Base-by-base conservation (phyloP, 2,888 invertebrate genomes). In the Rapana venosa region DNA sequence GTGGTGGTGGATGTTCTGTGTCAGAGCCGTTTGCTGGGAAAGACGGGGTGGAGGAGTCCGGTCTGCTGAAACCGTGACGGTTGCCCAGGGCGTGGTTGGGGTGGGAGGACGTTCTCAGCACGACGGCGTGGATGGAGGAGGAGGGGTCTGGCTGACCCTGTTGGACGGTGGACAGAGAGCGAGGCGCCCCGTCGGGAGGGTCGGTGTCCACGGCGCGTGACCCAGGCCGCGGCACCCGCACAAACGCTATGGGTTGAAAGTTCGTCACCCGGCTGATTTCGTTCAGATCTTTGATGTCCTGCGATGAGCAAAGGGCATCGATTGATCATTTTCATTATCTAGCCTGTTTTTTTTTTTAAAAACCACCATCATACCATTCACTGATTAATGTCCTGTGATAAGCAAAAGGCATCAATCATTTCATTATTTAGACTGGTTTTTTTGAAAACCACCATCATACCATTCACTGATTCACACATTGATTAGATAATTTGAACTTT, bases 241-340 rank as follows among this genome's bases (percentile, higher is more conserved):
- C 96, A 95, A 97, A 97, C 92, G 97, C 96, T 92, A 97, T 96
- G 26, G 97, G 97, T 90, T 96, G 95, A 87, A 97, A 96, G 22
- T 97, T 97, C 92, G 97, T 97, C 32, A 97, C 96, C 91, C 97
- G 97, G 93, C 97, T 97, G 32, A 97, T 94, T 92, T 97, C 96
- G 93, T 96, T 96, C 84, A 97, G 96, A 93, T 97, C 97, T 92
- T 96, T 96, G 88, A 97, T 96, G 94, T 97, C 97, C 96, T 97
- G 88, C 88, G 90, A 90, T n/a, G 8, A 47, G 47, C 47, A 47
- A 47, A 47, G 13, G 22, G 61, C 13, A 61, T 4, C 13, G 17
- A 61, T 61, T 17, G 13, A 61, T 20, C 22, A 61, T 61, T 61
- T 61, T 61, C 13, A 58, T 58, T 58, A 58, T 58, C 15, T n/a